Evolutionary conservation across 2,113 vertebrate genomes (phyloP), one percentile per base, ranked within the genome.

Genomic region (Nansenia antarctica): DNA sequence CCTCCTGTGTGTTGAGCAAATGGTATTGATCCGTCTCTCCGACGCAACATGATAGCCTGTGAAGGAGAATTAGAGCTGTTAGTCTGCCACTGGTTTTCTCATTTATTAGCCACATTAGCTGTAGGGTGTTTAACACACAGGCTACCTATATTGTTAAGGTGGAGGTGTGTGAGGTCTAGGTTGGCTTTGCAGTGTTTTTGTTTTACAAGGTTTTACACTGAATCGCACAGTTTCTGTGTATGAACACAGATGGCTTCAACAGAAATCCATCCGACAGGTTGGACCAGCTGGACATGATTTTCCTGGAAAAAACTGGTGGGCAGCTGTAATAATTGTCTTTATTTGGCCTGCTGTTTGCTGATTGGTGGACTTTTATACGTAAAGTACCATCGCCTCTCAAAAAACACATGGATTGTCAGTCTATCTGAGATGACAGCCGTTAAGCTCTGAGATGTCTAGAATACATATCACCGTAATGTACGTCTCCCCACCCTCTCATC

Each of bases 11-110:
- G 93, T 92, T 93, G 93, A 93, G 94, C 94, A 95, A 96, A 95
- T 94, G 92, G 90, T 96, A 98, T 98, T 94, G 96, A 98, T 97
- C 95, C 88, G 94, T 88, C 94, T 94, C 94, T 89, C 90, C 88
- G 91, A 94, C 94, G 94, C 92, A 95, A 96, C 93, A 92, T 88
- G 94, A 95, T 94, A 94, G 93, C 94, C 92, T 95, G 94, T 94
- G 94, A 96, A 96, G 93, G 92, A 94, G 94, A 94, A 96, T 95
- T 94, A 94, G 92, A 93, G 94, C 93, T 90, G 90, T 79, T 85
- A 82, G 85, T 80, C 7, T 54, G 83, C 84, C 85, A 85, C 37
- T 31, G 87, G 82, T 58, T 87, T 72, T 78, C 89, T 87, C 85
- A 86, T 87, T 91, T 85, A 88, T 90, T 91, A 90, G 88, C 9